These are phyloP conservation scores for Lithophane socia DNA, from an alignment of 2,888 invertebrate species.

Conservation along the genomic window DNA sequence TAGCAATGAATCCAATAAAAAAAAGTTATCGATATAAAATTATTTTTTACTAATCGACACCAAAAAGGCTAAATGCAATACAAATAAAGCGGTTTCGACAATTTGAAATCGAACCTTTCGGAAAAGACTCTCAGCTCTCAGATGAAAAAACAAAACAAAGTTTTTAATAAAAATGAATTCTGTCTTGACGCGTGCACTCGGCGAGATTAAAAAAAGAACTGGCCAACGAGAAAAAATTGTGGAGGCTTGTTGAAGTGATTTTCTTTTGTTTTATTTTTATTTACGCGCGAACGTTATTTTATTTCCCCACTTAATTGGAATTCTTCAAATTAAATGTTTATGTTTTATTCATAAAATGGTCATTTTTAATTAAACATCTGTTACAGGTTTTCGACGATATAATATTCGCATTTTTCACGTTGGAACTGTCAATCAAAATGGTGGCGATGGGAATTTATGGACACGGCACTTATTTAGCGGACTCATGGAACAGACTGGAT, in stretches of 20 bases:
- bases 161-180: slow-evolving; percentile 39
- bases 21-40: background rate
- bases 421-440: slow-evolving; percentile 99
- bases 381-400: slow-evolving; percentile 98
- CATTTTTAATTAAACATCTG: slow-evolving; percentile 46
- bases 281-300: slow-evolving; percentile 51
- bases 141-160: slow-evolving; percentile 29
- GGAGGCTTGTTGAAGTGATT: slow-evolving; percentile 38
- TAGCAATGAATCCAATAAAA: background rate
- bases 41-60: background rate
- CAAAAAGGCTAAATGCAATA: background rate
- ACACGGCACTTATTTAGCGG: slow-evolving; percentile 98
- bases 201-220: slow-evolving; percentile 55
- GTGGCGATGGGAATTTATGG: slow-evolving; percentile 99
- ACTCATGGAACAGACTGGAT: slow-evolving; percentile 99
- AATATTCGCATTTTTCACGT: slow-evolving; percentile 99
- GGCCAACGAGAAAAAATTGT: slow-evolving; percentile 42
- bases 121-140: slow-evolving; percentile 4
- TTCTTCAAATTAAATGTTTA: slow-evolving; percentile 22
- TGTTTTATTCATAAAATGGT: slow-evolving; percentile 23
- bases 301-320: slow-evolving; percentile 47
- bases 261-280: slow-evolving; percentile 58
- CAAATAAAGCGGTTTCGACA: slow-evolving; percentile 2
- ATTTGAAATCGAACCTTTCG: slow-evolving; percentile 15
- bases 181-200: slow-evolving; percentile 45